A percentile compares a stretch with the other conserved stretches of the same genome.
phyloP scores from a whole-genome alignment of 37 sponge, comb jelly and placozoan genomes.

The Cladorhizidae sp. region DNA sequence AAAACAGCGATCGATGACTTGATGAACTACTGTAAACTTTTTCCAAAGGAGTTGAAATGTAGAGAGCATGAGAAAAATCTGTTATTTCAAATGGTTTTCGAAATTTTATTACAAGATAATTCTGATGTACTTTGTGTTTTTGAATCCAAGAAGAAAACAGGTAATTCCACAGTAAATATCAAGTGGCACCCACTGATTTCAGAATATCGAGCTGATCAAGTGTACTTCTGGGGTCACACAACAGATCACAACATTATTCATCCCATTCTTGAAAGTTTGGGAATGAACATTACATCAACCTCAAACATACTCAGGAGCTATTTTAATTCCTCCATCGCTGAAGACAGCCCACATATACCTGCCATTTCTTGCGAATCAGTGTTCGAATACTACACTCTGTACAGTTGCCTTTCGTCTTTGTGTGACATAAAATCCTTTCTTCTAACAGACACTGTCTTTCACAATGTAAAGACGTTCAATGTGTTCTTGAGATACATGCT shows the following conservation, averaged over 20 bases:
- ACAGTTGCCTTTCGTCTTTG: neutral
- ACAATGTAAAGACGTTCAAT: neutral
- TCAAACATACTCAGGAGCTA: conserved; percentile 11
- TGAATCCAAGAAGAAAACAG: neutral
- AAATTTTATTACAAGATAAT: conserved; percentile 14
- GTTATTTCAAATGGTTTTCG: neutral
- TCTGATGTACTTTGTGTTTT: neutral
- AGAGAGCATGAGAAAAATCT: neutral
- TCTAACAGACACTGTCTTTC: conserved; percentile 28
- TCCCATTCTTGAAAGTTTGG: conserved; percentile 26
- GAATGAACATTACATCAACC: conserved; percentile 54
- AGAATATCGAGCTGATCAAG: conserved; percentile 1
- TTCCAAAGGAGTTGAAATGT: conserved; percentile 42
- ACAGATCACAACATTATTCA: neutral
- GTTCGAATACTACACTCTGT: conserved; percentile 23
- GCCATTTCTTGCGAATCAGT: conserved; percentile 13
- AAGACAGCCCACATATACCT: conserved; percentile 11
- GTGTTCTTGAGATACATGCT: neutral
- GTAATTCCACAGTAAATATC: neutral
- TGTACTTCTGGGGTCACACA: conserved; percentile 11
- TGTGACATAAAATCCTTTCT: neutral
- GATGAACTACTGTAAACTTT: conserved; percentile 34
- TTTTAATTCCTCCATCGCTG: conserved; percentile 17
- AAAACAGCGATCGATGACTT: neutral
- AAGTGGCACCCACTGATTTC: conserved; percentile 13